Base-by-base conservation (phyloP, 2,113 vertebrate genomes). In the Melospiza georgiana region DNA sequence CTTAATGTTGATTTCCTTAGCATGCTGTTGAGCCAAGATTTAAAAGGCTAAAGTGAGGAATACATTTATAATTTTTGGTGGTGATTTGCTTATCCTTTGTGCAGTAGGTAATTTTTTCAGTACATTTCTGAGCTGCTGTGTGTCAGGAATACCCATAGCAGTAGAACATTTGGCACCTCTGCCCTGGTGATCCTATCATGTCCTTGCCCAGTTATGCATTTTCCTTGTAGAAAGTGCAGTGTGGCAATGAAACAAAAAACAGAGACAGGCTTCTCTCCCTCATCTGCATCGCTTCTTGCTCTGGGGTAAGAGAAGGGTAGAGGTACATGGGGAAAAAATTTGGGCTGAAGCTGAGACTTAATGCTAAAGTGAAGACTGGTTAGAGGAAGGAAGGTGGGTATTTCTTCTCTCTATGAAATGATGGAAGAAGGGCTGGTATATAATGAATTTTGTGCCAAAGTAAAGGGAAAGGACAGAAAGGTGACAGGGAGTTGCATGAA, bases 161-260 rank as follows among this genome's bases (percentile, higher is more conserved):
- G 37, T 1, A 81, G 75, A 83, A 69, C 6, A 19, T 66, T 61
- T 54, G 44, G 31, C 20, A 54, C 16, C 51, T 73, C 59, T 71
- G 7, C 33, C 20, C 15, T 69, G 48, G 11, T n/a, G 39, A 28
- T 31, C 7, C 28, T n/a, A 0, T 35, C 7, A 2, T 13, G 4
- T 51, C 62, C 25, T 87, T 59, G 30, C 37, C 16, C 21, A 37
- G 4, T 87, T 78, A 22, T 7, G 18, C 48, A 24, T 52, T 88
- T 87, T 82, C 11, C 30, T 71, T 16, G 14, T 22, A 14, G 41
- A 58, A 74, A 54, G 57, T 16, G n/a, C n/a, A 27, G 22, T 54
- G 65, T 27, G 33, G 3, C 35, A 43, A 76, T n/a, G 33, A 67
- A 75, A 37, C 22, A 7, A 23, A 51, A 30, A 67, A 24, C 13